Evolutionary conservation across 2,888 invertebrate species (phyloP).

Genomic region (Ceriagrion tenellum): DNA sequence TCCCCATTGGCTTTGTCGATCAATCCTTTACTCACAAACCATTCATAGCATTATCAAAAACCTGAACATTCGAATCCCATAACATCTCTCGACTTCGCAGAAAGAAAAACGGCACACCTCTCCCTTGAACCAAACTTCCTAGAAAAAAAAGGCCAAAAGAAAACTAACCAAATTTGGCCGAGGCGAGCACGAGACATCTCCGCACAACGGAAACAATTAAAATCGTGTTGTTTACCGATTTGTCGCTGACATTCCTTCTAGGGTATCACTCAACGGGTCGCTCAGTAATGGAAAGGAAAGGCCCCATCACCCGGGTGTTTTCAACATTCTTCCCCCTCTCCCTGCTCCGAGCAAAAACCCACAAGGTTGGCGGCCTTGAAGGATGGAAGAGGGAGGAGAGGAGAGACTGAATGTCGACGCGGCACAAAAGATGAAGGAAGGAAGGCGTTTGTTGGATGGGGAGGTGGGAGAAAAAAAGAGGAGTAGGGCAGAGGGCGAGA

Average conservation of each 20-base stretch:
- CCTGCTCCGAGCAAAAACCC: background rate
- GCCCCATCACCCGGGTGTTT: background rate
- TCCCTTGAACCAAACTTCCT: too few species aligned
- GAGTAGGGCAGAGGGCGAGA: background rate
- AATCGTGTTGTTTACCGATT: background rate
- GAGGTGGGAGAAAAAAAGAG: too few species aligned
- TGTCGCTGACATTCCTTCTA: background rate
- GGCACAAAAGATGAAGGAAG: conserved; percentile 6
- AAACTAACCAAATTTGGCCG: too few species aligned
- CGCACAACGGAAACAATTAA: background rate
- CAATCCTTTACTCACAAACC: too few species aligned
- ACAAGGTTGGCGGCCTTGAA: background rate
- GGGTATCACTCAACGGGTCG: background rate
- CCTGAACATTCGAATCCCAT: too few species aligned
- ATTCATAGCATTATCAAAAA: too few species aligned
- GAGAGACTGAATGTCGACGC: background rate
- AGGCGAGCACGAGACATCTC: too few species aligned
- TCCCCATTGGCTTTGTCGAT: too few species aligned
- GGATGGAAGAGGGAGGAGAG: background rate
- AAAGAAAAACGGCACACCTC: too few species aligned
- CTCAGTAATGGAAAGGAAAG: background rate
- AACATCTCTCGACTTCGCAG: too few species aligned
- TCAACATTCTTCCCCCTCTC: background rate
- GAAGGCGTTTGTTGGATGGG: background rate
- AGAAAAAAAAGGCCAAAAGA: too few species aligned